phyloP scores from a whole-genome alignment of 2,888 invertebrate genomes.

The Leptopilina syphax region DNA sequence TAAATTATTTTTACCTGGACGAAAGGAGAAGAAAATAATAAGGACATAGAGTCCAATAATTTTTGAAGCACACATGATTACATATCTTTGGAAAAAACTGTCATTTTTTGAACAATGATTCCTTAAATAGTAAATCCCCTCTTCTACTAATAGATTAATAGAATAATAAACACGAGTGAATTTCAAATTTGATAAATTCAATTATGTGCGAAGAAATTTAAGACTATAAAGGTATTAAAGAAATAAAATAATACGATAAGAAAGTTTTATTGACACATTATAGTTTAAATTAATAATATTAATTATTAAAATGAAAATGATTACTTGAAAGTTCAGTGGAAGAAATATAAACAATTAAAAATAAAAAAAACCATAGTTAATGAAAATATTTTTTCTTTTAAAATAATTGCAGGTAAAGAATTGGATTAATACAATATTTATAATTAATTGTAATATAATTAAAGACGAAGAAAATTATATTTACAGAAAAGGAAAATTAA shows the following conservation, averaged over 20 bases:
- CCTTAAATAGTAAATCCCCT: not conserved
- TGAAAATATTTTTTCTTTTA: too few species aligned
- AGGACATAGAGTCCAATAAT: not conserved
- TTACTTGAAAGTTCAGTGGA: too few species aligned
- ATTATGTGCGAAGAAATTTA: not conserved
- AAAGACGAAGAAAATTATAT: too few species aligned
- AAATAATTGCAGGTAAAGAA: too few species aligned
- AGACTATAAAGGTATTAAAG: not conserved
- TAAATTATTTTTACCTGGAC: not conserved
- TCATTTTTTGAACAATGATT: not conserved
- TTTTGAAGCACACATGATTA: constrained; percentile 4
- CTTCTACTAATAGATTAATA: not conserved
- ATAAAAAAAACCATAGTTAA: too few species aligned
- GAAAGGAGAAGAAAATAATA: not conserved
- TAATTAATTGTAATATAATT: too few species aligned
- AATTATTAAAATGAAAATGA: too few species aligned
- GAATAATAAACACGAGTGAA: not conserved
- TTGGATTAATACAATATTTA: too few species aligned
- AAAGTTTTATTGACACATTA: not conserved
- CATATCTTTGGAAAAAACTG: not conserved
- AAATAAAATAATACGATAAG: not conserved
- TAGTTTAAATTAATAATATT: not conserved
- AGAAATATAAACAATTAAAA: too few species aligned
- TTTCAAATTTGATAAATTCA: not conserved
- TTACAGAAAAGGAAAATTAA: too few species aligned